Conservation (phyloP, 2,113 vertebrate species). For the Falcunculus frontatus region DNA sequence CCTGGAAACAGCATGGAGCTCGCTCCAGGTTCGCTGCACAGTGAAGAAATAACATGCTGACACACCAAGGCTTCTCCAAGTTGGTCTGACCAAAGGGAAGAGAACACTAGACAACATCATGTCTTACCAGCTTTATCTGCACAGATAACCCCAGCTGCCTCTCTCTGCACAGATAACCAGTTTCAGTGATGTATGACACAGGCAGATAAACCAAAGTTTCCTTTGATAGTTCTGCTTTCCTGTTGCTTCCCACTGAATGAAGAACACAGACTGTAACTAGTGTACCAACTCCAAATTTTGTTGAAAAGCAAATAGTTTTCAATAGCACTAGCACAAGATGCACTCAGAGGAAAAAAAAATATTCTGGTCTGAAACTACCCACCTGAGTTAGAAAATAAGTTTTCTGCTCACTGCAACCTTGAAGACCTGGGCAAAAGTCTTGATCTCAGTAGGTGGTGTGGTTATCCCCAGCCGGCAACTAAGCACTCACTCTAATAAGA, state of each 20-base stretch:
- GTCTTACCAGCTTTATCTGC: neutral
- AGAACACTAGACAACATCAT: neutral
- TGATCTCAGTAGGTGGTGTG: neutral
- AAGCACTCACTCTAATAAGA: neutral
- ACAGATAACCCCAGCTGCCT: neutral
- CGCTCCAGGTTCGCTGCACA: neutral
- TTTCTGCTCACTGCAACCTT: neutral
- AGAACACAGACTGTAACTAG: neutral
- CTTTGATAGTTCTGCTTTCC: neutral
- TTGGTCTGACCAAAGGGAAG: neutral
- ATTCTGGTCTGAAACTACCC: neutral
- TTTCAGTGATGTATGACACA: neutral
- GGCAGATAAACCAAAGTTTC: neutral
- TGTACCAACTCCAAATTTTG: neutral
- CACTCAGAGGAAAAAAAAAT: neutral
- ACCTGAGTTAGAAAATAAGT: neutral
- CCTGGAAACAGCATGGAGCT: neutral
- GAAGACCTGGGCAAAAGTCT: neutral
- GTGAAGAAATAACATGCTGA: neutral
- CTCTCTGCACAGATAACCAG: neutral
- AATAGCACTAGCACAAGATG: neutral
- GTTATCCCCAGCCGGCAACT: neutral
- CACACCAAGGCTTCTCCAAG: neutral
- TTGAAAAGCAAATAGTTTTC: neutral
- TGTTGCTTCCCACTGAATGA: neutral